Conservation (phyloP, 2,888 invertebrate species). For the Spodoptera picta region DNA sequence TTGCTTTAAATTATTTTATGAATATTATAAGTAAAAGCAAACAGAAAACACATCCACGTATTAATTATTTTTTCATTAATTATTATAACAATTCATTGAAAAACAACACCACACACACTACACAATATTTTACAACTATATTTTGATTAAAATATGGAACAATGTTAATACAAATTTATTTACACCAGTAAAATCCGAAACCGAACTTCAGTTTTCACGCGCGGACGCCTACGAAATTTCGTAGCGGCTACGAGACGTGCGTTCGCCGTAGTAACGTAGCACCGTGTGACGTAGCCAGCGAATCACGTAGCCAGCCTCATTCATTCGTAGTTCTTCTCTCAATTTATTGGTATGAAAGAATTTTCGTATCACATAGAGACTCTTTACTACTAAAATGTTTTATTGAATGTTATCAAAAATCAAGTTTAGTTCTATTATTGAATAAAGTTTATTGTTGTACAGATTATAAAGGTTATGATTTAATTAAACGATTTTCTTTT, state of each 20-base stretch:
- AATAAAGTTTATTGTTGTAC: too few species aligned
- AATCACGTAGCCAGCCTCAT: slow-evolving; percentile 4
- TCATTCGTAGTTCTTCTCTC: slow-evolving; percentile 6
- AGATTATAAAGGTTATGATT: too few species aligned
- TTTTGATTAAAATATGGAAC: background rate
- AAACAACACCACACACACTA: slow-evolving; percentile 12
- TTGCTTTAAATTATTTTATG: too few species aligned
- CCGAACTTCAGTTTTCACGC: slow-evolving; percentile 26
- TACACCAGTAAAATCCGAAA: slow-evolving; percentile 1
- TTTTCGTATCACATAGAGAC: too few species aligned
- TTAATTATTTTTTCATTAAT: background rate
- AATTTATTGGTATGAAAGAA: too few species aligned
- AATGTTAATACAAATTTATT: background rate
- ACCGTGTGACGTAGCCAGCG: slow-evolving; percentile 55
- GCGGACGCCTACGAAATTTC: slow-evolving; percentile 47
- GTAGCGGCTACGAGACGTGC: slow-evolving; percentile 63
- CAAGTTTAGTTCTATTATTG: too few species aligned
- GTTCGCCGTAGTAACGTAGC: slow-evolving; percentile 69
- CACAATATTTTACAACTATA: background rate
- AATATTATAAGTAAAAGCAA: too few species aligned
- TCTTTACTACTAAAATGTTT: too few species aligned
- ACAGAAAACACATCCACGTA: background rate
- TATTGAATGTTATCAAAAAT: too few species aligned
- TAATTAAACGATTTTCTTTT: too few species aligned
- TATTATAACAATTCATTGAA: background rate